These are phyloP conservation scores for Acrobasis consociella DNA, from an alignment of 2,888 invertebrate species.

Conservation along the genomic window DNA sequence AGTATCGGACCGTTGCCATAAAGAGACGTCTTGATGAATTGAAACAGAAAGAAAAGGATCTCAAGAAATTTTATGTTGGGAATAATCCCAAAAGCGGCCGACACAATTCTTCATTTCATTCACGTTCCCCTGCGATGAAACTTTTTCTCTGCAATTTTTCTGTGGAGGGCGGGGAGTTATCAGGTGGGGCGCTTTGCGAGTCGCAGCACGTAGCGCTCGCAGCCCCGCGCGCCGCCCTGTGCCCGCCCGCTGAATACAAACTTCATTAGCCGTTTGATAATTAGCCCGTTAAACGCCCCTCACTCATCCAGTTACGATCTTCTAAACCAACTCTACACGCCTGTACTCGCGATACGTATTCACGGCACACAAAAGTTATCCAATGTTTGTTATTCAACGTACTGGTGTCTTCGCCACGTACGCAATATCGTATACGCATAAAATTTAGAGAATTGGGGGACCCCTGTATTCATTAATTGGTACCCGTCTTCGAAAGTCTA, in stretches of 20 bases:
- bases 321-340: conserved; percentile 55
- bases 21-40: conserved; percentile 66
- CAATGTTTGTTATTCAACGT: background rate
- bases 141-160: conserved; percentile 83
- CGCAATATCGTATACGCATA: background rate
- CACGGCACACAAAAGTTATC: conserved; percentile 1
- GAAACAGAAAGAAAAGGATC: conserved; percentile 76
- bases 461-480: no score
- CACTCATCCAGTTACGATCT: conserved; percentile 67
- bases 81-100: conserved; percentile 79
- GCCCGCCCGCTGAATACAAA: conserved; percentile 81
- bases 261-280: conserved; percentile 83
- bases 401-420: background rate
- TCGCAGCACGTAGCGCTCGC: conserved; percentile 74
- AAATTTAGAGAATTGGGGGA: background rate
- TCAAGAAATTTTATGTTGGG: conserved; percentile 71
- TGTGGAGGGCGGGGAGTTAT: conserved; percentile 78
- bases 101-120: conserved; percentile 82
- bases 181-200: conserved; percentile 78
- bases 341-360: background rate
- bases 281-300: conserved; percentile 82
- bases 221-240: conserved; percentile 59
- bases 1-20: conserved; percentile 39
- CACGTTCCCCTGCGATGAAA: conserved; percentile 82
- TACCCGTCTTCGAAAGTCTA: no score